A percentile compares a stretch with the other conserved stretches of the same genome.
Conservation (phyloP, 2,113 vertebrate genomes). For the Solea solea region DNA sequence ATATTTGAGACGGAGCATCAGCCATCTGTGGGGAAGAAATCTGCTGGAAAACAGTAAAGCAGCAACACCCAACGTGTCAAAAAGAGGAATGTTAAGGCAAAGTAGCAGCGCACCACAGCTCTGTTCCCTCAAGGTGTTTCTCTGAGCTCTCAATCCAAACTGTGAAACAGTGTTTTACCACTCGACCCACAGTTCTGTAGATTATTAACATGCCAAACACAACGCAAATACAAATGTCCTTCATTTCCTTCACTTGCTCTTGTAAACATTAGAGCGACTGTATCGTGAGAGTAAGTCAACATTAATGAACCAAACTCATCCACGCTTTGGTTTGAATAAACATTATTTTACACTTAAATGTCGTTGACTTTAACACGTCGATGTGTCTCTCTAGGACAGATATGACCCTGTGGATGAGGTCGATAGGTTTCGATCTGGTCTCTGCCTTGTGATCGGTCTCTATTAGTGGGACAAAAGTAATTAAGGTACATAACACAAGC, state of each 20-base stretch:
- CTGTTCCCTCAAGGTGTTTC: slow-evolving; percentile 11
- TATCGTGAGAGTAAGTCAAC: no score
- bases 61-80: slow-evolving; percentile 42
- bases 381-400: background rate
- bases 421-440: background rate
- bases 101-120: background rate
- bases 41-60: slow-evolving; percentile 16
- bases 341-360: background rate
- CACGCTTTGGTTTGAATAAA: no score
- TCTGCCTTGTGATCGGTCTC: background rate
- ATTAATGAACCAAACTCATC: no score
- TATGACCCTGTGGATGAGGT: background rate
- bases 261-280: no score
- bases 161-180: background rate
- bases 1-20: slow-evolving; percentile 41
- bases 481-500: background rate
- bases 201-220: no score
- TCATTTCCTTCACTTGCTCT: no score
- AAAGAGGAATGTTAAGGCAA: background rate
- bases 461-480: background rate
- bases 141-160: slow-evolving; percentile 13
- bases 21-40: slow-evolving; percentile 19
- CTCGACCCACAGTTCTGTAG: background rate
- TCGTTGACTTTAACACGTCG: background rate
- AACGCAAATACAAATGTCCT: no score